Percentiles rank a stretch among this genome's conserved stretches.
These are phyloP conservation scores for Chrysomela aeneicollis DNA, from an alignment of 2,888 invertebrate genomes.

Conservation along the genomic window DNA sequence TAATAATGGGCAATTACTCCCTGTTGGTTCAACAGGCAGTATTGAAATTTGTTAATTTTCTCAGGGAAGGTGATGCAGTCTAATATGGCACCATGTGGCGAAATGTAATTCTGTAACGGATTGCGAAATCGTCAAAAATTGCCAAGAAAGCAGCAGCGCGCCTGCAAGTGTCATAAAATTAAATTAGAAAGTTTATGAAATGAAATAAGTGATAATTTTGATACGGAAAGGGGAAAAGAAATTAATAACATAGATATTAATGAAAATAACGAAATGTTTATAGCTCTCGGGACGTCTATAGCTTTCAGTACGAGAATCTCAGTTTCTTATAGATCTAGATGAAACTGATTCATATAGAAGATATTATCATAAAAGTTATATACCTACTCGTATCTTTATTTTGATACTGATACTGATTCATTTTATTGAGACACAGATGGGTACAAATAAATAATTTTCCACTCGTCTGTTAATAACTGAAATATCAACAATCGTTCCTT, in stretches of 20 bases:
- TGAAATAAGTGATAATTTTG: background rate
- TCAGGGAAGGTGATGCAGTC: conserved; percentile 42
- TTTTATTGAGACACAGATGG: too few relatives aligned
- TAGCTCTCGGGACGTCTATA: background rate
- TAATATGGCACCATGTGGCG: conserved; percentile 48
- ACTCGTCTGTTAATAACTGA: too few relatives aligned
- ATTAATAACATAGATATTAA: conserved; percentile 8
- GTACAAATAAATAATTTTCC: too few relatives aligned
- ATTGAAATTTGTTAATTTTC: conserved; percentile 52
- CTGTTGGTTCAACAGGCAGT: conserved; percentile 45
- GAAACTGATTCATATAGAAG: too few relatives aligned
- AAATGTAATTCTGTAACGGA: conserved; percentile 47
- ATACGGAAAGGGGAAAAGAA: background rate
- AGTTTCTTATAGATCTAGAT: too few relatives aligned
- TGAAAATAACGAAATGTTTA: background rate
- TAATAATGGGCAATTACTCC: conserved; percentile 40
- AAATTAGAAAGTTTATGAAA: background rate
- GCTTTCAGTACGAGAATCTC: too few relatives aligned
- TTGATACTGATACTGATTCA: too few relatives aligned
- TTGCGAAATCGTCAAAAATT: conserved; percentile 34
- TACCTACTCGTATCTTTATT: too few relatives aligned
- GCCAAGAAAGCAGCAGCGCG: conserved; percentile 13
- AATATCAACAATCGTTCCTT: too few relatives aligned
- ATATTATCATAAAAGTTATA: too few relatives aligned
- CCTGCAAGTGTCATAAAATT: background rate